phyloP scores from a whole-genome alignment of 2,797 vertebrate genomes.

The Coreius guichenoti region DNA sequence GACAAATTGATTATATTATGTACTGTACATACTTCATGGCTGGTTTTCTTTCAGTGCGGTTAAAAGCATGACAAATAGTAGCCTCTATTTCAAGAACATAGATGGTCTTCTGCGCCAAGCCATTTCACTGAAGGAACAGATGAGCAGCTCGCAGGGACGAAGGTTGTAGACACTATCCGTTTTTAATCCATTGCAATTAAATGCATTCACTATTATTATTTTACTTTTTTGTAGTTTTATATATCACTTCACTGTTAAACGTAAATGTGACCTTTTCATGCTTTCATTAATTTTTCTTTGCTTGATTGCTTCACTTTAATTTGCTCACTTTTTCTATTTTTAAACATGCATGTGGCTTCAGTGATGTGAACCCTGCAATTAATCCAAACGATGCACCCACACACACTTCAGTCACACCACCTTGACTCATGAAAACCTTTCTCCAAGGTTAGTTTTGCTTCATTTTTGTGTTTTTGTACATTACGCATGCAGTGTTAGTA shows the following conservation, averaged over 20 bases:
- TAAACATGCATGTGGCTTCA: conserved; percentile 74
- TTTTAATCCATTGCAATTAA: background rate
- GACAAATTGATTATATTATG: background rate
- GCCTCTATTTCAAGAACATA: conserved; percentile 92
- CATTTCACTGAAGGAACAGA: conserved; percentile 88
- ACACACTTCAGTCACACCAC: conserved; percentile 74
- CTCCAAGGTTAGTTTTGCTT: conserved; percentile 76
- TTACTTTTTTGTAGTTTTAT: conserved; percentile 5
- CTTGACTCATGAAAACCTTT: conserved; percentile 74
- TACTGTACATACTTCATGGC: background rate
- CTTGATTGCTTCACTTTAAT: conserved; percentile 36
- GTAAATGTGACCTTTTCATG: background rate
- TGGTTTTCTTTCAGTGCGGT: conserved; percentile 82
- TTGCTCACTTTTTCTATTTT: conserved; percentile 58
- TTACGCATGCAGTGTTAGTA: background rate
- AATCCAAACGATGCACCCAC: conserved; percentile 74
- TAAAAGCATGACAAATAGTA: conserved; percentile 94
- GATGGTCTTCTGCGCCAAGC: conserved; percentile 90
- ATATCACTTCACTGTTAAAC: background rate
- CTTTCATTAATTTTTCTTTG: background rate
- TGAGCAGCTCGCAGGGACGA: conserved; percentile 84
- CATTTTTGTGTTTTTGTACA: background rate
- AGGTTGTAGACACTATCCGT: conserved; percentile 74
- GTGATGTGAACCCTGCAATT: conserved; percentile 71
- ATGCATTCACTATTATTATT: conserved; percentile 19